Evolutionary conservation across 2,888 invertebrate species (phyloP), one percentile per base, ranked within the genome.

Genomic region (Lumbricus terrestris): DNA sequence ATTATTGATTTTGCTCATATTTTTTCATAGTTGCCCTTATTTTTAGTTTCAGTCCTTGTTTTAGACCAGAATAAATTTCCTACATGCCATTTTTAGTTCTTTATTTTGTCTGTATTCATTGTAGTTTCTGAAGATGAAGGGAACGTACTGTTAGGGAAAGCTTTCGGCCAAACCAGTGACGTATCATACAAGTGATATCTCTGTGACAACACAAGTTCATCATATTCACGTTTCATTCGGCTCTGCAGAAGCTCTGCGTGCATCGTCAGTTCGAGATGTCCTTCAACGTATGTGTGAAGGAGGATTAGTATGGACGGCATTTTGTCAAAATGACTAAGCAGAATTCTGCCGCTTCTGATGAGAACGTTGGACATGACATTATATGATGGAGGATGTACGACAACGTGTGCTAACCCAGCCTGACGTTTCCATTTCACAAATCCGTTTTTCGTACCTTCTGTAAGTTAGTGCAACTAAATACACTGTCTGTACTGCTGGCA

Each of bases 121-220:
- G n/a, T n/a, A 69, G 69, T 69, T 69, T 69, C n/a, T 69, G 69
- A 69, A 69, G 69, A 69, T 69, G 69, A 69, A 69, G 69, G 69
- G 69, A n/a, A 69, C 69, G 1, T 69, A 69, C 69, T 69, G 69
- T 69, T 69, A 69, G 69, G n/a, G 69, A 69, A 69, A 11, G n/a
- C 69, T 69, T 69, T 69, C 69, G 11, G 69, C 69, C 8, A n/a
- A 69, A 69, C 69, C 5, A 69, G 29, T 11, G 69, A 69, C 23
- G 47, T 47, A 47, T 47, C 47, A 6, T 23, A 47, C 11, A n/a
- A 6, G 13, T 69, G n/a, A n/a, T 69, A n/a, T 29, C 29, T 69
- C 69, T 69, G 29, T 69, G 69, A 69, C 29, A 16, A n/a, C 69
- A 69, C 69, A 69, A 29, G 69, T n/a, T 69, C 69, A 69, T 69